Conservation (phyloP, 2,888 invertebrate genomes). For the Apotomis capreana region DNA sequence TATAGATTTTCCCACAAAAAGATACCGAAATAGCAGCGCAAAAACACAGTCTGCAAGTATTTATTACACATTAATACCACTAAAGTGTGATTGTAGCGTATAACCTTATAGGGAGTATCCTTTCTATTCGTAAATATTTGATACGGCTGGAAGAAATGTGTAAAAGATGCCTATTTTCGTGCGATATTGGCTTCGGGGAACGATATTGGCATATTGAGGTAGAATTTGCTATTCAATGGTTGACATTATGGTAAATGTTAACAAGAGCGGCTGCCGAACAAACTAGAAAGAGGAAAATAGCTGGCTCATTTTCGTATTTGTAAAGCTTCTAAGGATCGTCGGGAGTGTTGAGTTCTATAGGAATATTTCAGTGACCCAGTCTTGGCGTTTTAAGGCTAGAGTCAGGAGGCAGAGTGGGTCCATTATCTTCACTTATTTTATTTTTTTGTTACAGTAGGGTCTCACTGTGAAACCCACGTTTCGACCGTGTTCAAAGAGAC, state of each 20-base stretch:
- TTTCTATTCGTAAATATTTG: neutral
- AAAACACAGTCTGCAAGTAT: neutral
- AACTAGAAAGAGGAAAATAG: conserved; percentile 15
- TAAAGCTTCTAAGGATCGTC: neutral
- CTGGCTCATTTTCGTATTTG: neutral
- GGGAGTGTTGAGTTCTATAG: too few relatives aligned
- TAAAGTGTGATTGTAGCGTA: conserved; percentile 6
- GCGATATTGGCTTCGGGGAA: neutral
- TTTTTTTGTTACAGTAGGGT: too few relatives aligned
- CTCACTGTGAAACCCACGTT: too few relatives aligned
- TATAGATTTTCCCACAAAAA: neutral
- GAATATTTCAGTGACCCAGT: too few relatives aligned
- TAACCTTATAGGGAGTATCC: conserved; percentile 2
- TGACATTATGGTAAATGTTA: conserved; percentile 29
- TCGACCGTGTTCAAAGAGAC: too few relatives aligned
- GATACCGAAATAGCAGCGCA: neutral
- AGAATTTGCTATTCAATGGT: conserved; percentile 22
- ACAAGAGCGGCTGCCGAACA: conserved; percentile 10
- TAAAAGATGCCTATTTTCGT: conserved; percentile 2
- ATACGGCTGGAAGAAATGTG: neutral
- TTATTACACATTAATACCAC: conserved; percentile 27
- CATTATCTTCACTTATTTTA: too few relatives aligned
- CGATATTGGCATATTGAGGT: conserved; percentile 13
- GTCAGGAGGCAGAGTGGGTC: too few relatives aligned
- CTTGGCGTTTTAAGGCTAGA: too few relatives aligned